Base-by-base conservation (phyloP, 1,140 invertebrate genomes). In the Megalopta genalis region DNA sequence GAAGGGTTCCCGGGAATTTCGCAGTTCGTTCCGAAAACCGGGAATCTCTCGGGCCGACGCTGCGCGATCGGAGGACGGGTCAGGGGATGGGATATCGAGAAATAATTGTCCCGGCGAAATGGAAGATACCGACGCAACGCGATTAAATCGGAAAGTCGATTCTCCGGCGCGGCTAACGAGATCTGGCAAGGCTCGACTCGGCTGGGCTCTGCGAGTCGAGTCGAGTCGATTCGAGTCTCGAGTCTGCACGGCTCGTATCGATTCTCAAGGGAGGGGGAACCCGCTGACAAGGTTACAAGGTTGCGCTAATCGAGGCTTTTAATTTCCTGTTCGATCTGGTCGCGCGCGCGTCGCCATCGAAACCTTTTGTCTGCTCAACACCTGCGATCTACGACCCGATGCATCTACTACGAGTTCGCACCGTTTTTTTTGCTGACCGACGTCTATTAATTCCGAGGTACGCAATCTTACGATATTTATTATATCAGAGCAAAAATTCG, bases 271-370 rank as follows among this genome's bases (percentile, higher is more conserved):
- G 64, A 82, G 77, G 67, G 85, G 88, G 72, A 88, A 87, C 81
- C 81, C 71, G 80, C 83, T 84, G 87, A 89, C 84, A 87, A 82
- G 87, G 82, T 89, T 87, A 83, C 86, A 88, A 89, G 88, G 87
- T 87, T 89, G 84, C 74, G 42, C 83, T 89, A 88, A 89, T 88
- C 86, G 79, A 79, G 69, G 70, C 67, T 88, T 88, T 89, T 88
- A 89, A 89, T 89, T 88, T 89, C 81, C 81, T 83, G 86, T 68
- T 69, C 71, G 74, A 86, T 86, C 85, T 75, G 71, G 85, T 78
- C 67, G 46, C 42, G 37, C 39, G 32, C 2, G 6, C 27, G 32
- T 32, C 32, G 32, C 32, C 59, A 46, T 21, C 64, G 23, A 64
- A 68, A 23, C 63, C 46, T 66, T 67, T 54, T 27, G n/a, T 25